Conservation (phyloP, 2,888 invertebrate species). For the Nephrotoma appendiculata region DNA sequence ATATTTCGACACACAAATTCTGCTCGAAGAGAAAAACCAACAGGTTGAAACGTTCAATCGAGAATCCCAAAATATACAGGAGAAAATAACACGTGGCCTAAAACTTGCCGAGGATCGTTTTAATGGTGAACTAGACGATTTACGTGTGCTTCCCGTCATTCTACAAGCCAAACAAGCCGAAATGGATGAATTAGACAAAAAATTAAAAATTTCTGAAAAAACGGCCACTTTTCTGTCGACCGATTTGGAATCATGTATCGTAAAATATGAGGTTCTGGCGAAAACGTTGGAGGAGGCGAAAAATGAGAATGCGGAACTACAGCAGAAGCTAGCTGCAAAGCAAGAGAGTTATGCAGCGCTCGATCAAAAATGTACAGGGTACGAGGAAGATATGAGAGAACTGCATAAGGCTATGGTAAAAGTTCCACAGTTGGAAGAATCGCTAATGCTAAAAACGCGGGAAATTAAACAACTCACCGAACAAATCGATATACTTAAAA, state of each 20-base stretch:
- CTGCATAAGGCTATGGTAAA: constrained; percentile 10
- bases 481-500: constrained; percentile 9
- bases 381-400: constrained; percentile 9
- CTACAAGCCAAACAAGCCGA: constrained; percentile 12
- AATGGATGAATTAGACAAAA: constrained; percentile 10
- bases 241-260: constrained; percentile 13
- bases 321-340: background rate
- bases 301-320: constrained; percentile 5
- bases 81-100: constrained; percentile 3
- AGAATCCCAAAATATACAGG: background rate
- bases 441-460: constrained; percentile 9
- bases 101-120: constrained; percentile 9
- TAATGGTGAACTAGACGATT: constrained; percentile 12
- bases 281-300: constrained; percentile 10
- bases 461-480: constrained; percentile 7
- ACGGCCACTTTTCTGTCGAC: constrained; percentile 11
- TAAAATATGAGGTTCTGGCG: constrained; percentile 13
- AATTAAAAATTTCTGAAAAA: constrained; percentile 12
- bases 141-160: constrained; percentile 11
- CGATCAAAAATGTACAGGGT: background rate
- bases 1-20: background rate
- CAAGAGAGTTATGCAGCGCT: background rate
- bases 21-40: background rate
- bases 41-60: background rate
- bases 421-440: constrained; percentile 12